Base-by-base conservation (phyloP, 2,888 invertebrate species). In the Cataglyphis altisquamis region DNA sequence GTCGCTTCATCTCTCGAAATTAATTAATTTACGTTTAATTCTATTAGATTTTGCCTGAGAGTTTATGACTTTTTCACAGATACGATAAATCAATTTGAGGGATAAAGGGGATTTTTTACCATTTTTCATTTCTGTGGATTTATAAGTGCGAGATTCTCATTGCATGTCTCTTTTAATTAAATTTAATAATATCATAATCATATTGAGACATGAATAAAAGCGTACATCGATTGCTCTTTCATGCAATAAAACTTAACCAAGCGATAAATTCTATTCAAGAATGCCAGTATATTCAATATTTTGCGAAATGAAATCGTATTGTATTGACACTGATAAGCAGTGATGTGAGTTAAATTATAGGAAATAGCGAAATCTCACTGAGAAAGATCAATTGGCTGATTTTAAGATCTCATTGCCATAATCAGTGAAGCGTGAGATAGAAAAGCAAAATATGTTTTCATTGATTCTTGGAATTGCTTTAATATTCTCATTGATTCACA, bases 1-100 rank as follows among this genome's bases (percentile, higher is more conserved):
- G 78, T 45, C 68, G 67, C 8, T 52, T 52, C 18, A n/a, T 18
- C 36, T 12, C 60, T 45, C 70, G 36, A 41, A 68, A 80, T 80
- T 80, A 80, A 80, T 78, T 78, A 32, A 6, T 60, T 78, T 45
- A 68, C 48, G 25, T 62, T 78, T 68, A 41, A 36, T 36, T 36
- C 32, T 45, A 48, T 68, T 60, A 68, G 60, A 18, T 80, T 48
- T 48, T 60, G 21, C 18, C 12, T 55, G 29, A 60, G 39, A 52
- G n/a, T n/a, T 52, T 52, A 52, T n/a, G n/a, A 1, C 52, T 52
- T 52, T 52, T 52, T 52, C n/a, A 52, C 52, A n/a, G 52, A n/a
- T n/a, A n/a, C 8, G n/a, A n/a, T 52, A 52, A 57, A 57, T 57
- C 41, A 66, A 77, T 77, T 77, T 29, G n/a, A 36, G 36, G 32